Conservation (phyloP, 2,113 vertebrate species). For the Dendrocopos noguchii region DNA sequence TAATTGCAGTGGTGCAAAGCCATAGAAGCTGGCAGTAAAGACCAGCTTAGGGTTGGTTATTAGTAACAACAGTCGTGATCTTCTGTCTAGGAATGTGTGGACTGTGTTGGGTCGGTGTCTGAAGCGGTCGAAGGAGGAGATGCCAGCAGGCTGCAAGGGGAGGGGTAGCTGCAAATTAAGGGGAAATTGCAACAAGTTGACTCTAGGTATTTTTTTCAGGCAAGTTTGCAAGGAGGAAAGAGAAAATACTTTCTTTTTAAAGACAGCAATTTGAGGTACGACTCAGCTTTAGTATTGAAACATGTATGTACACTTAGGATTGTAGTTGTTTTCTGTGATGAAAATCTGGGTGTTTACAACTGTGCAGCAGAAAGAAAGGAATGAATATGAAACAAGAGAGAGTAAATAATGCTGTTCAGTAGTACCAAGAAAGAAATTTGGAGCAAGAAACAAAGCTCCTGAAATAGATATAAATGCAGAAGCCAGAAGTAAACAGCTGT, state of each 20-base stretch:
- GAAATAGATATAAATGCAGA: neutral
- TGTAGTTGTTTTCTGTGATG: neutral
- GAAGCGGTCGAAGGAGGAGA: neutral
- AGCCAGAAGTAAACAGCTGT: neutral
- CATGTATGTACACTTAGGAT: neutral
- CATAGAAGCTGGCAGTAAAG: neutral
- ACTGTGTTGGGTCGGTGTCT: neutral
- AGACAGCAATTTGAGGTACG: neutral
- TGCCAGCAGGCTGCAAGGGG: neutral
- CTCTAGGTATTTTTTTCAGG: neutral
- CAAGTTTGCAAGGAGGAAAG: neutral
- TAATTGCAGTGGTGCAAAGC: conserved; percentile 19
- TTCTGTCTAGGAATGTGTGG: neutral
- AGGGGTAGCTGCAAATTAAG: neutral
- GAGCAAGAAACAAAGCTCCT: neutral
- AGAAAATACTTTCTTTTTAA: neutral
- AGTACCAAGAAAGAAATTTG: neutral
- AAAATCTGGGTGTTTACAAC: neutral
- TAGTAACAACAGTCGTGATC: neutral
- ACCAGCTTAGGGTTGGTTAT: neutral
- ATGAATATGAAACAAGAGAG: neutral
- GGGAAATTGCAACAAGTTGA: neutral
- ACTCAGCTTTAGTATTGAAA: neutral
- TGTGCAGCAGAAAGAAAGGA: neutral
- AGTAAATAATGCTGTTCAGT: conserved; percentile 6